Percentiles rank a stretch among this genome's conserved stretches.
These are phyloP conservation scores for Malacoctenus gilli DNA, from an alignment of 2,797 vertebrate species.

Conservation along the genomic window DNA sequence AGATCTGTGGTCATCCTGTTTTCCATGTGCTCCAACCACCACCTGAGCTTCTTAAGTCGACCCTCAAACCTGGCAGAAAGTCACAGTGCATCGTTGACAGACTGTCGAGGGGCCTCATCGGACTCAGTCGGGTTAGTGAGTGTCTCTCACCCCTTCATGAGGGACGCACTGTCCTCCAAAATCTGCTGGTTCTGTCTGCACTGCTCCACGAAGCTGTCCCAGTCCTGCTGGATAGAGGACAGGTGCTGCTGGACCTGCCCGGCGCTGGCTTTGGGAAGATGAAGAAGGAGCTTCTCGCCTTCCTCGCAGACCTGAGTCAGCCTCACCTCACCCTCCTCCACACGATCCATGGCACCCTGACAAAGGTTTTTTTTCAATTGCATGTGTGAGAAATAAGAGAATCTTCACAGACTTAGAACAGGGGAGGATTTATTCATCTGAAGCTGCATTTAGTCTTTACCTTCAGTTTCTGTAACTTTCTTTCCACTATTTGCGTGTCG, in stretches of 20 bases:
- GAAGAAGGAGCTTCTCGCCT: conserved; percentile 89
- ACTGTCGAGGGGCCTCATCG: too few species aligned
- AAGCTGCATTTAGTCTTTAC: conserved; percentile 71
- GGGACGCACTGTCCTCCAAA: conserved; percentile 87
- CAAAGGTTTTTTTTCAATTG: too few species aligned
- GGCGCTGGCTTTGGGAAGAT: conserved; percentile 88
- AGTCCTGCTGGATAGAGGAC: conserved; percentile 89
- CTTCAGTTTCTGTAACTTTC: conserved; percentile 92
- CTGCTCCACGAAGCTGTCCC: conserved; percentile 89
- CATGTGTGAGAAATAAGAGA: too few species aligned
- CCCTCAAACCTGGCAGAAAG: conserved; percentile 94
- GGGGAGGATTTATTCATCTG: conserved; percentile 3
- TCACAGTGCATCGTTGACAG: too few species aligned
- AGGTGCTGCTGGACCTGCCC: conserved; percentile 91
- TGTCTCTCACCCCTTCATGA: conserved; percentile 83
- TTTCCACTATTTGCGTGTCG: conserved; percentile 88
- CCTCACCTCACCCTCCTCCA: conserved; percentile 88
- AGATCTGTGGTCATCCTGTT: conserved; percentile 88
- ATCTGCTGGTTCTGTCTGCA: conserved; percentile 90
- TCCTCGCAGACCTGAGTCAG: conserved; percentile 89
- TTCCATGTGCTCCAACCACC: conserved; percentile 92
- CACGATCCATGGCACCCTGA: conserved; percentile 87
- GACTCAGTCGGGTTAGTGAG: too few species aligned
- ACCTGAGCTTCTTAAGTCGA: conserved; percentile 86
- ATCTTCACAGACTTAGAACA: too few species aligned